These are phyloP conservation scores for Formicarius rufipectus DNA, from an alignment of 2,113 vertebrate species.

Conservation along the genomic window DNA sequence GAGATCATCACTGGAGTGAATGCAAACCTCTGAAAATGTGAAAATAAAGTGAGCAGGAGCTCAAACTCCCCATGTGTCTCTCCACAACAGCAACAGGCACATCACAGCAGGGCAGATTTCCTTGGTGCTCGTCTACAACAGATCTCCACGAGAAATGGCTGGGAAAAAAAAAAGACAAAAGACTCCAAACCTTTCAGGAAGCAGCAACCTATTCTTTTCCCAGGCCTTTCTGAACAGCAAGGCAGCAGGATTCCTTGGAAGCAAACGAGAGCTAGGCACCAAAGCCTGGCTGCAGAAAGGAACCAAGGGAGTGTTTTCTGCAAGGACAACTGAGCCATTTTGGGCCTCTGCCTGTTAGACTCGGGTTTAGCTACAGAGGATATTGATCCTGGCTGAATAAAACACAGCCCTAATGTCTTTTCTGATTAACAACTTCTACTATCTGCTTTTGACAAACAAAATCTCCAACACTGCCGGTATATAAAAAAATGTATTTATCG, in stretches of 20 bases:
- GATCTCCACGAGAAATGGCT: neutral
- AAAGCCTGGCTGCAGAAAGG: neutral
- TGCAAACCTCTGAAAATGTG: neutral
- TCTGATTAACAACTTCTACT: conserved; percentile 76
- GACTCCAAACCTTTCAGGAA: neutral
- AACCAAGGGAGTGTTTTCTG: neutral
- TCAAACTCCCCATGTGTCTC: neutral
- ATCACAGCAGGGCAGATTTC: neutral
- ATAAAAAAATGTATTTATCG: neutral
- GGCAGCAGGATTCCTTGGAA: conserved; percentile 9
- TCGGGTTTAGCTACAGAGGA: conserved; percentile 67
- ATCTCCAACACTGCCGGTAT: conserved; percentile 52
- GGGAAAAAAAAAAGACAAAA: neutral
- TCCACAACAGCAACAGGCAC: neutral
- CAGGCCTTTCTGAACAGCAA: neutral
- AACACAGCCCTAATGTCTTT: conserved; percentile 64
- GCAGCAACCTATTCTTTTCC: neutral
- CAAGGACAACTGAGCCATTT: conserved; percentile 52
- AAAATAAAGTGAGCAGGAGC: neutral
- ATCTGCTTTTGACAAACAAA: conserved; percentile 68
- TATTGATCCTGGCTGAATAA: conserved; percentile 75
- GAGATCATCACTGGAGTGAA: neutral
- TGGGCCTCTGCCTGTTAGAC: conserved; percentile 63
- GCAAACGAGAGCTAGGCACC: conserved; percentile 23
- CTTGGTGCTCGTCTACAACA: neutral